Evolutionary conservation across 2,113 vertebrate species (phyloP), one percentile per base, ranked within the genome.

Genomic region (Urocolius indicus): DNA sequence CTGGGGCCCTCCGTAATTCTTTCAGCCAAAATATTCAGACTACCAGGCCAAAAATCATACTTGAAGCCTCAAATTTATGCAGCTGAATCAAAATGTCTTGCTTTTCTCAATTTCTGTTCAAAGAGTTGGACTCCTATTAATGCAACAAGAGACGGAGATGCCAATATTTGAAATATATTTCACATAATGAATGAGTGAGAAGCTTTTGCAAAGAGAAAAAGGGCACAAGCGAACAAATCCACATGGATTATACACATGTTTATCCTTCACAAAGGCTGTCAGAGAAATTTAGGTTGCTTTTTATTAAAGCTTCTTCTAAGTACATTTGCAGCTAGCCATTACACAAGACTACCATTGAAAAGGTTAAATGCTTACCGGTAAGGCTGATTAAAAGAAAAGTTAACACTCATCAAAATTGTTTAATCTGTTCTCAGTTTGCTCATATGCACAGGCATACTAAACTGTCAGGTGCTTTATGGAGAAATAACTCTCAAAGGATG

Each of bases 11-110:
- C 27, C 21, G 7, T 93, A 87, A 81, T 61, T 83, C 61, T 59
- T 92, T 86, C 72, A 84, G 92, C 69, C 65, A 89, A 88, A 95
- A 86, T 34, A 72, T 67, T 90, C 68, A 84, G 61, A 29, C 14
- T 17, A 80, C 23, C 13, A 48, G 84, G 65, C 72, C 83, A 93
- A 88, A 94, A 88, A 80, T 90, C 51, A 90, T 49, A 87, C 55
- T 91, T 71, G 55, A 61, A 93, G 74, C 67, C 80, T 29, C 78
- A 84, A 77, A 73, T 62, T 52, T 75, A 72, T 81, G 76, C 45
- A 93, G 65, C 59, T 72, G 61, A 90, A 49, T 68, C 38, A 41
- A 36, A 87, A 41, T 26, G 20, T 74, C n/a, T 71, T 46, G 66
- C 49, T 83, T 55, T 85, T 76, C 78, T 71, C 66, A 67, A 51